phyloP scores from a whole-genome alignment of 1,140 invertebrate species.

The Drosophila watanabei region DNA sequence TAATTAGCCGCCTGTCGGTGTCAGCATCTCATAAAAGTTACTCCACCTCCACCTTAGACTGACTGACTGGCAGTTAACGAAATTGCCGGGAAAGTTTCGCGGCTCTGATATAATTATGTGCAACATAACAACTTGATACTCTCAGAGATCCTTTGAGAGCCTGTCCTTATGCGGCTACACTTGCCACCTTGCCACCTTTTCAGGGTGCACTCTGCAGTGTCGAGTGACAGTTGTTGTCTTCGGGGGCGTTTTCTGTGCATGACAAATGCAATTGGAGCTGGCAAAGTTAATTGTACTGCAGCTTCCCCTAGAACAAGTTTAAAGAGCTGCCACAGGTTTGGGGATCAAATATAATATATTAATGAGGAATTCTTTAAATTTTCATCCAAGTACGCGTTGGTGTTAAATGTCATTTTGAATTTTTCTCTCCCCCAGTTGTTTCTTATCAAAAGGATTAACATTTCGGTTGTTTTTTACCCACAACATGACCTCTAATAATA shows the following conservation, averaged over 20 bases:
- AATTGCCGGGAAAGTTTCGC: constrained; percentile 64
- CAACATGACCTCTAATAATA: not conserved
- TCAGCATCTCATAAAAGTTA: constrained; percentile 71
- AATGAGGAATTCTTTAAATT: not conserved
- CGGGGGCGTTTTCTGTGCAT: constrained; percentile 42
- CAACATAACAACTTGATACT: constrained; percentile 49
- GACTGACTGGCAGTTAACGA: constrained; percentile 60
- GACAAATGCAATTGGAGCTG: constrained; percentile 68
- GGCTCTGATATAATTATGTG: constrained; percentile 73
- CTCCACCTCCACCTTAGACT: constrained; percentile 18
- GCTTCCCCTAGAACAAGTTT: not conserved
- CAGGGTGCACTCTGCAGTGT: not conserved
- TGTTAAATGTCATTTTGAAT: too few species aligned
- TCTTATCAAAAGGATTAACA: not conserved
- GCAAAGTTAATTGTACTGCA: constrained; percentile 14
- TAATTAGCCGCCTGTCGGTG: constrained; percentile 71
- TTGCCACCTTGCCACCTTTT: not conserved
- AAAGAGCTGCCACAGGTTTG: not conserved
- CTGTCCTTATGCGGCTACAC: constrained; percentile 38
- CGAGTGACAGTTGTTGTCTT: constrained; percentile 55
- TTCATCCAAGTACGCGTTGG: not conserved
- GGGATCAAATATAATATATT: not conserved
- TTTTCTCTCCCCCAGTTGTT: too few species aligned
- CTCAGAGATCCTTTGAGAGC: constrained; percentile 11
- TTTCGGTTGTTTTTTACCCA: not conserved